Percentiles rank a stretch among this genome's conserved stretches.
These are phyloP conservation scores for Formicarius rufipectus DNA, from an alignment of 2,113 vertebrate species.

Conservation along the genomic window DNA sequence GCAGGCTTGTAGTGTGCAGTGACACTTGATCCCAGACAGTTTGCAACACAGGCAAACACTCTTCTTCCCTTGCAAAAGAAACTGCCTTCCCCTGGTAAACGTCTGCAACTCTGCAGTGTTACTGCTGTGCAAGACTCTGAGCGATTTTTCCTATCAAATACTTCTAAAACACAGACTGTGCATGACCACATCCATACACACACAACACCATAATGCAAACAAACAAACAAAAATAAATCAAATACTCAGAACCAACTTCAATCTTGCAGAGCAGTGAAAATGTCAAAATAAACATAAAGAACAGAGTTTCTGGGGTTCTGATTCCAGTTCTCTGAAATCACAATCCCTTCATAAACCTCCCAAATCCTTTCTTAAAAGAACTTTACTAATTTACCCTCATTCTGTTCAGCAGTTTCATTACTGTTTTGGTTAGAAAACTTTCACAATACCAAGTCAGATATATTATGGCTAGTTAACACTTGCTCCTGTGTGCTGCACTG, in stretches of 20 bases:
- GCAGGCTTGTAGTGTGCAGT: neutral
- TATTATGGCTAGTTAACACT: neutral
- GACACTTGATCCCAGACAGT: slow-evolving; percentile 26
- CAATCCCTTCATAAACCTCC: neutral
- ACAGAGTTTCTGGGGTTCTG: neutral
- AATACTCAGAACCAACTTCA: neutral
- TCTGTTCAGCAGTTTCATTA: neutral
- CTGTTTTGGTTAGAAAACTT: neutral
- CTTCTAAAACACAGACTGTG: neutral
- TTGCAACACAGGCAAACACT: neutral
- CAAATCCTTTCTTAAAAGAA: neutral
- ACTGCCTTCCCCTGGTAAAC: neutral
- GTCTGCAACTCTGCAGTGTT: neutral
- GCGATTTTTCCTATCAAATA: neutral
- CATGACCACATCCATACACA: neutral
- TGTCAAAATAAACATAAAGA: neutral
- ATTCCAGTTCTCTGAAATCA: neutral
- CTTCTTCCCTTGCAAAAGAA: neutral
- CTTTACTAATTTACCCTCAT: neutral
- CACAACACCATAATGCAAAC: neutral
- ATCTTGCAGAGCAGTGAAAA: neutral
- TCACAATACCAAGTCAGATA: neutral
- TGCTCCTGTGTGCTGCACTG: neutral
- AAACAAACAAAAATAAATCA: neutral
- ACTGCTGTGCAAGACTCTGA: neutral